Conservation (phyloP, 2,888 invertebrate genomes). For the Eupithecia insigniata region DNA sequence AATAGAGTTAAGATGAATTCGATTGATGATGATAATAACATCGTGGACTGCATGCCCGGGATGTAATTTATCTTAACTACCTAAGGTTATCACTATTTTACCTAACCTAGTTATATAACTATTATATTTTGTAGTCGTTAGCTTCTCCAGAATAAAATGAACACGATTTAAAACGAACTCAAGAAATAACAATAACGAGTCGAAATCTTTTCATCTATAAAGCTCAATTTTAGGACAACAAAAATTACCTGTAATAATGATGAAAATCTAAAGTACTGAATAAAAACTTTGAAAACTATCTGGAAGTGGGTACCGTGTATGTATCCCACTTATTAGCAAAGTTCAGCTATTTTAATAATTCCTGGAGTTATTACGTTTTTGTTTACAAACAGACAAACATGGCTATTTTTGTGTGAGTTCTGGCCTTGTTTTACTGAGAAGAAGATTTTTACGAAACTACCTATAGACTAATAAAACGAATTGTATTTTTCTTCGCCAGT, state of each 20-base stretch:
- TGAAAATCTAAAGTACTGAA: background rate
- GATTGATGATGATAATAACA: no score
- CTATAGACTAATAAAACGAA: background rate
- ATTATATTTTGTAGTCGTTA: no score
- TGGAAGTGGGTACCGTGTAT: background rate
- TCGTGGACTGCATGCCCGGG: no score
- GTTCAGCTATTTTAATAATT: slow-evolving; percentile 13
- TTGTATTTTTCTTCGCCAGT: background rate
- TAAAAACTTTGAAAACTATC: background rate
- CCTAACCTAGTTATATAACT: no score
- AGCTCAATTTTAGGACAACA: background rate
- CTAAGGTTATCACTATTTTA: no score
- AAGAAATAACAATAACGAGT: no score
- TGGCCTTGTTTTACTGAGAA: background rate
- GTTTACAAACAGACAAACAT: slow-evolving; percentile 14
- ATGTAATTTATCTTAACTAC: no score
- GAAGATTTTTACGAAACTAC: background rate
- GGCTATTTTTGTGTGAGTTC: background rate
- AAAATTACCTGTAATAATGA: background rate
- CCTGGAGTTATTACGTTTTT: slow-evolving; percentile 14
- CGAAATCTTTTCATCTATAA: background rate
- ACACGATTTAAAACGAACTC: no score
- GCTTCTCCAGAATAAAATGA: no score
- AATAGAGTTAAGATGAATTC: no score
- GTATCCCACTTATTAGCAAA: slow-evolving; percentile 16